phyloP scores from a whole-genome alignment of 2,888 invertebrate genomes.

The Pocota personata region DNA sequence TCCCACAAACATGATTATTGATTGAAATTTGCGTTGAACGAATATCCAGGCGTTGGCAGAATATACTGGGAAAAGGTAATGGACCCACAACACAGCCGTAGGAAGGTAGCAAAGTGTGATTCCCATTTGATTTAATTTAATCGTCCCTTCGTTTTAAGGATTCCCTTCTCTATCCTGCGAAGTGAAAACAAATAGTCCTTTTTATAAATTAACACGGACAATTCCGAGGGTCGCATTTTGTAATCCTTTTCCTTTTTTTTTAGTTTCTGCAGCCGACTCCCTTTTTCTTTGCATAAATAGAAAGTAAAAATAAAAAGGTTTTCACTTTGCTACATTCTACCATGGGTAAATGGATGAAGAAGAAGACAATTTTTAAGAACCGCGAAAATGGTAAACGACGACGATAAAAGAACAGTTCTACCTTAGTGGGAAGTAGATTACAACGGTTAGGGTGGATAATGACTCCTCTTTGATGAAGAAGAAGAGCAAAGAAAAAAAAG shows the following conservation, averaged over 20 bases:
- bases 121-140: slow-evolving; percentile 56
- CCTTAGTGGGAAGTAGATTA: slow-evolving; percentile 62
- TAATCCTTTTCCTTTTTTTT: slow-evolving; percentile 11
- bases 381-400: slow-evolving; percentile 68
- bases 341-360: neutral
- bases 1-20: slow-evolving; percentile 26
- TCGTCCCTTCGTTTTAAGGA: slow-evolving; percentile 30
- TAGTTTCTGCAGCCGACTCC: neutral
- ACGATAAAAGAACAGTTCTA: slow-evolving; percentile 60
- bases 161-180: neutral
- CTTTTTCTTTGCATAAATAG: slow-evolving; percentile 14
- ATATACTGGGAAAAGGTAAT: neutral
- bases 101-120: slow-evolving; percentile 40
- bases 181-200: slow-evolving; percentile 58
- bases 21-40: slow-evolving; percentile 25
- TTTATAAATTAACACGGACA: slow-evolving; percentile 60
- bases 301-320: slow-evolving; percentile 4
- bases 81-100: slow-evolving; percentile 7
- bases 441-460: slow-evolving; percentile 51
- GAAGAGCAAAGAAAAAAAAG: slow-evolving; percentile 21
- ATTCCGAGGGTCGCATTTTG: slow-evolving; percentile 36
- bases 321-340: neutral
- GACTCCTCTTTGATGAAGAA: slow-evolving; percentile 38
- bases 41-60: neutral
- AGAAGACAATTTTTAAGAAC: slow-evolving; percentile 58